A percentile compares a stretch with the other conserved stretches of the same genome.
These are phyloP conservation scores for Leptopilina drosophilae DNA, from an alignment of 2,888 invertebrate genomes.

Conservation along the genomic window DNA sequence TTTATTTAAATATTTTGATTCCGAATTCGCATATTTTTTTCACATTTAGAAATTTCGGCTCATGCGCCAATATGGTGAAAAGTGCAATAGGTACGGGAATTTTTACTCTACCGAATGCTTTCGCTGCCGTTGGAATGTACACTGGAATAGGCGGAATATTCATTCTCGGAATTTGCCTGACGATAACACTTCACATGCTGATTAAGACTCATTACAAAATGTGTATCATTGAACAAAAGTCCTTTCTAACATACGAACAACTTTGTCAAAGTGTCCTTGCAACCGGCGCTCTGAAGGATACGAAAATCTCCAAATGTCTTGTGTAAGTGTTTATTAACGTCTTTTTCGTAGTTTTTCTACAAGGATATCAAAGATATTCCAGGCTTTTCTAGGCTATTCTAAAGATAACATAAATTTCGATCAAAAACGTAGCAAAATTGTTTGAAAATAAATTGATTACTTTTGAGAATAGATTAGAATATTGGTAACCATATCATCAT, in stretches of 20 bases:
- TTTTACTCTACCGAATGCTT: constrained; percentile 65
- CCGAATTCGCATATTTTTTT: too few relatives aligned
- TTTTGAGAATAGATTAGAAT: too few relatives aligned
- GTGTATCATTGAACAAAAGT: constrained; percentile 56
- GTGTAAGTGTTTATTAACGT: not conserved
- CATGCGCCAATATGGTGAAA: constrained; percentile 61
- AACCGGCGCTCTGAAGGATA: constrained; percentile 46
- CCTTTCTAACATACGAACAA: constrained; percentile 60
- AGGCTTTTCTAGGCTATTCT: not conserved
- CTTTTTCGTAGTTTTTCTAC: not conserved
- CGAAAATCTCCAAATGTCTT: constrained; percentile 17
- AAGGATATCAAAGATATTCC: too few relatives aligned
- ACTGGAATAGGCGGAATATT: constrained; percentile 61
- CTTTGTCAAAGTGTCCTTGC: constrained; percentile 57
- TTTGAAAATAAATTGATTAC: too few relatives aligned
- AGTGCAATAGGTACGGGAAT: constrained; percentile 64
- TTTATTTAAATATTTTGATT: too few relatives aligned
- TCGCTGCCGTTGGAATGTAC: constrained; percentile 63
- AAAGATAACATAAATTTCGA: not conserved
- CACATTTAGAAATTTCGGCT: constrained; percentile 57
- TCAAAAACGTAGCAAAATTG: too few relatives aligned
- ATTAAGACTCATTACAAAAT: constrained; percentile 58
- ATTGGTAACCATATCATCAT: too few relatives aligned
- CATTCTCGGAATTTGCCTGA: constrained; percentile 61
- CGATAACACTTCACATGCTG: constrained; percentile 60